Evolutionary conservation across 1,140 invertebrate species (phyloP), one percentile per base, ranked within the genome.

Genomic region (Elymnias hypermnestra): DNA sequence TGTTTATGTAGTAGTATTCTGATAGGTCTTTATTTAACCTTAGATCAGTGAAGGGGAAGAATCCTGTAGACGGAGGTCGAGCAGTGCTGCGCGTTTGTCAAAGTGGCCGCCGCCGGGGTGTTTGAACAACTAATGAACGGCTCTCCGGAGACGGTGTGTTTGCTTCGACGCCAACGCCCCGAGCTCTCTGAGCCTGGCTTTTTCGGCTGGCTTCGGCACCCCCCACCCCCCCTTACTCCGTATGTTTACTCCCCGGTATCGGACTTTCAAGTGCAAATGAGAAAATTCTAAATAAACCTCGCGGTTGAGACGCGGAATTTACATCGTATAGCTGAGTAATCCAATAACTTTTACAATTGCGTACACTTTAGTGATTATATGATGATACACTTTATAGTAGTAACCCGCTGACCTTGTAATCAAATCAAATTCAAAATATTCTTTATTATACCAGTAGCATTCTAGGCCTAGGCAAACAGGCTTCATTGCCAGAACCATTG

Each of bases 81-180:
- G 21, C 43, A 62, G 67, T 64, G 62, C 63, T 65, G 60, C 38
- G 72, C 70, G 71, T 71, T 71, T 77, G 73, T 82, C 77, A 78
- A 77, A 82, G 77, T 76, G 69, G 74, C 79, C 77, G 74, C 73
- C 74, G 71, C 43, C 52, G 48, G 77, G 48, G 46, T 83, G 73
- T 83, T 83, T 77, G 74, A 63, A 69, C 74, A 72, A 77, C 64
- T 77, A 77, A 77, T 77, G 74, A 74, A 72, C 64, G 74, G 64
- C 38, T 65, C 73, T 72, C 71, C 46, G 57, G 71, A 77, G 73
- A 72, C 73, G 61, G 22, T 48, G 53, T 74, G 73, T 77, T 64
- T 81, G 72, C 70, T 53, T 15, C 13, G 29, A 33, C 29, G 29
- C 64, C 66, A 60, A 69, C 74, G 76, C 76, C 73, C 74, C 63